These are phyloP conservation scores for Lanistes nyassanus DNA, from an alignment of 1,140 invertebrate genomes.

Conservation along the genomic window DNA sequence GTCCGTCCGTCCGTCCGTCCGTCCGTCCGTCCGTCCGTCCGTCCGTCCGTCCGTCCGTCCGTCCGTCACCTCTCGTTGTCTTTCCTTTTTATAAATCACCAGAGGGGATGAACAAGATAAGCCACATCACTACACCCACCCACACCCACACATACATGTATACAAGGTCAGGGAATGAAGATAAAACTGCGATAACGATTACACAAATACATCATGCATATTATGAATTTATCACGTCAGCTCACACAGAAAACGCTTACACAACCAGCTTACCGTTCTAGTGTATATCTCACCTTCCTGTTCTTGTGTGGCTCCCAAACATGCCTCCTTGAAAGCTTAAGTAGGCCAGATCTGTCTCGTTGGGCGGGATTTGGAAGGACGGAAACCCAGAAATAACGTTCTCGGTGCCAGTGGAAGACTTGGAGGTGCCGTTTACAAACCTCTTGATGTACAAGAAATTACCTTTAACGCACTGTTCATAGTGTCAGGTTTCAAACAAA, in stretches of 20 bases:
- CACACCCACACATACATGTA: background rate
- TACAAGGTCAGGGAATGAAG: background rate
- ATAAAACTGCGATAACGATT: background rate
- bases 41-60: no score
- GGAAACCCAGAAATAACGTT: slow-evolving; percentile 19
- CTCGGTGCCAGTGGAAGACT: background rate
- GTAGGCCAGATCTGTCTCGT: background rate
- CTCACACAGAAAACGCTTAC: no score
- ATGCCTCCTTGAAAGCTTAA: background rate
- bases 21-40: no score
- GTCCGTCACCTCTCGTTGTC: no score
- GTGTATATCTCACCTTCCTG: slow-evolving; percentile 11
- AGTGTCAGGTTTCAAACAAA: background rate
- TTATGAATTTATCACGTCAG: background rate
- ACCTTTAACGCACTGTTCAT: background rate
- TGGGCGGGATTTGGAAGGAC: slow-evolving; percentile 1
- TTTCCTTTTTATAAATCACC: no score
- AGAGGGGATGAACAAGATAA: no score
- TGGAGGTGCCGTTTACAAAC: background rate
- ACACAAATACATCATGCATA: background rate
- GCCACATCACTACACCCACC: no score
- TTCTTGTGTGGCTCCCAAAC: slow-evolving; percentile 9
- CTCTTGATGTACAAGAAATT: background rate
- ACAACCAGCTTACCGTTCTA: no score
- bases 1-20: no score